Base-by-base conservation (phyloP, 2,113 vertebrate genomes). In the Monopterus albus region DNA sequence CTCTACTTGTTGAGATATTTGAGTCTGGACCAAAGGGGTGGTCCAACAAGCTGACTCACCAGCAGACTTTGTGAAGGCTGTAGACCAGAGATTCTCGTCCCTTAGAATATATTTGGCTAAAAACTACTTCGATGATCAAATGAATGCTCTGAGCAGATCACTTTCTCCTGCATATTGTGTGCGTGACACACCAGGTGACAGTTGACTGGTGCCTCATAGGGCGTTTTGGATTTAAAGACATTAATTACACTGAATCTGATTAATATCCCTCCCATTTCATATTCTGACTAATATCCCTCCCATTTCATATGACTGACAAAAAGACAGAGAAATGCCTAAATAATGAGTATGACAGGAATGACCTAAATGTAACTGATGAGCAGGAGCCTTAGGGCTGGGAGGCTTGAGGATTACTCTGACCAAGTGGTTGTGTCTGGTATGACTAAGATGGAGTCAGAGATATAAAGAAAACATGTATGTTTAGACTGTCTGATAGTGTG, bases 401-500 rank as follows among this genome's bases (percentile, higher is more conserved):
- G 20, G 12, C 7, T 15, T 26, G 6, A 2, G 20, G 31, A 43
- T 66, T 0, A 0, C 15, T 52, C 50, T 62, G 4, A 36, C 7
- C 3, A 38, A 47, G 67, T 57, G 15, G 10, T 33, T 56, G 23
- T 33, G 23, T 38, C 38, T 66, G 23, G 0, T 57, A 26, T 84
- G 82, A 74, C 67, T 74, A 51, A 63, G 47, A 40, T 7, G 17
- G 20, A 39, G 38, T 61, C 3, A 29, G 10, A 40, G 20, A 40
- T 18, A 15, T n/a, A 9, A 31, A 36, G 14, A 57, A 46, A 5
- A 46, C 12, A 49, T 35, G n/a, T 36, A 2, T 2, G 45, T 65
- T 29, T 26, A 65, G 28, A 47, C 43, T 8, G 36, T 55, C 72
- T 63, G 81, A 86, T 80, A 36, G 31, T 45, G 71, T 57, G 47